phyloP scores from a whole-genome alignment of 2,797 vertebrate species.

The Periophthalmus magnuspinnatus region DNA sequence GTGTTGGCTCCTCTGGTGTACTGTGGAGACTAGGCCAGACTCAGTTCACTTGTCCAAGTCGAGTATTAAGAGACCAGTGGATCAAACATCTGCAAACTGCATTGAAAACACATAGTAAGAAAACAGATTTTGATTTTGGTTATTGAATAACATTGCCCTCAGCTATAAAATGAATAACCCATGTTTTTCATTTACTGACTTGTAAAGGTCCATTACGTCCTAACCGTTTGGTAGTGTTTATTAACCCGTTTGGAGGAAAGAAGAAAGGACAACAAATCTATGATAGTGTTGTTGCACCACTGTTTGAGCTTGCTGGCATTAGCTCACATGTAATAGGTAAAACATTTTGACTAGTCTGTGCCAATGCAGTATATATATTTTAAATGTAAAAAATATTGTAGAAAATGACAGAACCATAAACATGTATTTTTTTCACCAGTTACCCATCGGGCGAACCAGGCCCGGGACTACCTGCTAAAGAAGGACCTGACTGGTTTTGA shows the following conservation, averaged over 20 bases:
- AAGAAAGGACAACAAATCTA: constrained; percentile 78
- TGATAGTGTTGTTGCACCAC: constrained; percentile 75
- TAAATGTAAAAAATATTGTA: background rate
- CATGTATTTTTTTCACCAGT: constrained; percentile 60
- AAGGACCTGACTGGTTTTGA: constrained; percentile 82
- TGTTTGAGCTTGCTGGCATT: constrained; percentile 85
- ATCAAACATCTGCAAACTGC: constrained; percentile 69
- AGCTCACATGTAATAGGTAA: constrained; percentile 82
- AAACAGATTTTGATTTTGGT: background rate
- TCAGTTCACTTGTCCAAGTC: constrained; percentile 78
- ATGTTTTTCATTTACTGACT: background rate
- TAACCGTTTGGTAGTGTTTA: constrained; percentile 80
- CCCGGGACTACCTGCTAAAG: constrained; percentile 82
- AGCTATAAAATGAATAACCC: background rate
- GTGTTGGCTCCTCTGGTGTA: constrained; percentile 56
- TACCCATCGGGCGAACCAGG: constrained; percentile 81
- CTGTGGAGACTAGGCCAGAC: constrained; percentile 78
- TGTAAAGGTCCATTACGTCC: constrained; percentile 76
- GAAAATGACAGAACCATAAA: background rate
- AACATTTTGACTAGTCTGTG: background rate
- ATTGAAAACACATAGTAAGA: constrained; percentile 77
- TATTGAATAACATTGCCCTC: background rate
- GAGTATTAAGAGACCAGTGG: constrained; percentile 79
- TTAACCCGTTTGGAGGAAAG: constrained; percentile 84
- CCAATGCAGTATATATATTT: background rate